Conservation (phyloP, 2,888 invertebrate species). For the Carabus problematicus region DNA sequence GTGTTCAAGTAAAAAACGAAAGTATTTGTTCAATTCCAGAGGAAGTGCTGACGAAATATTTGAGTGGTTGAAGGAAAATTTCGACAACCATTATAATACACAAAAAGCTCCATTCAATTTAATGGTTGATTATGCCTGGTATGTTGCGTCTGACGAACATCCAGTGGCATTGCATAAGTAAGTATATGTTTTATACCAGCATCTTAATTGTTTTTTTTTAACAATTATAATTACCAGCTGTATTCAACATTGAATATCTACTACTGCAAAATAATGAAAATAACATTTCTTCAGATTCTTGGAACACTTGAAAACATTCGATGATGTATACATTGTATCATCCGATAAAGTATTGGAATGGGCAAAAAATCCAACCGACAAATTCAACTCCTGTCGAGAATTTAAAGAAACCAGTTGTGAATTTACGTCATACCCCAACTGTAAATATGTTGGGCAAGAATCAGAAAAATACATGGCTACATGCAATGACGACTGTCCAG, state of each 20-base stretch:
- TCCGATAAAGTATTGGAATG: conserved; percentile 58
- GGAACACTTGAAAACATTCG: conserved; percentile 50
- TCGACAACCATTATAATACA: conserved; percentile 56
- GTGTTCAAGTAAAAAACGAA: conserved; percentile 4
- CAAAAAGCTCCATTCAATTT: conserved; percentile 62
- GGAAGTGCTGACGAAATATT: conserved; percentile 54
- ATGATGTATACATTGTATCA: conserved; percentile 59
- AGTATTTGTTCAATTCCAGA: conserved; percentile 48
- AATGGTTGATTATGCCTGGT: conserved; percentile 61
- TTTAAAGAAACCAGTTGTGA: conserved; percentile 42
- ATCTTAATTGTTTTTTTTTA: neutral
- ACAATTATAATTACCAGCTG: neutral
- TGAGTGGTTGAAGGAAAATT: conserved; percentile 59
- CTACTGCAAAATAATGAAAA: no score
- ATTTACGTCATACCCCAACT: conserved; percentile 44
- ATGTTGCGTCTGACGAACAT: no score
- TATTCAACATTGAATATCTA: neutral
- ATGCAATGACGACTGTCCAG: conserved; percentile 57
- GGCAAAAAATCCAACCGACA: conserved; percentile 56
- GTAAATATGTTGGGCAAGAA: conserved; percentile 49
- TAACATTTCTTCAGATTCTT: conserved; percentile 50
- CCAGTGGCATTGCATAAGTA: no score
- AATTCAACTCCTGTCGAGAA: conserved; percentile 47
- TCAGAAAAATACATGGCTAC: conserved; percentile 55
- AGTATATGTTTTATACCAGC: neutral